Conservation (phyloP, 2,113 vertebrate species). For the Philantomba maxwellii region DNA sequence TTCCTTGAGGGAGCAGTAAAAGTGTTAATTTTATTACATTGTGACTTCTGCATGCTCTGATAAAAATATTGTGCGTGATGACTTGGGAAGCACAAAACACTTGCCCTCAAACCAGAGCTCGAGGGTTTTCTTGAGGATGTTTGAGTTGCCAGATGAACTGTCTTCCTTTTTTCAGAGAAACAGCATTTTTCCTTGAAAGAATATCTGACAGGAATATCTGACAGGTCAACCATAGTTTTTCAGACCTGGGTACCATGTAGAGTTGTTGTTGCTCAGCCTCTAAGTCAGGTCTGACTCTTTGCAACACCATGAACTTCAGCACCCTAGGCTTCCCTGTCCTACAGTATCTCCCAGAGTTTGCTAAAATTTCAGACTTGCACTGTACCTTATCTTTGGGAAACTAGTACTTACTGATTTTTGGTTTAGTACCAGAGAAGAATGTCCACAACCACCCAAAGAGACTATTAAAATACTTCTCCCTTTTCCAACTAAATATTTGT, state of each 20-base stretch:
- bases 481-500: background rate
- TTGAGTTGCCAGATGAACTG: background rate
- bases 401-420: fast-evolving
- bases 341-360: background rate
- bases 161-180: background rate
- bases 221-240: background rate
- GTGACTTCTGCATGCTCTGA: background rate
- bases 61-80: fast-evolving
- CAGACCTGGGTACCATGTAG: background rate
- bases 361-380: background rate
- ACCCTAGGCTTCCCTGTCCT: background rate
- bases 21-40: fast-evolving
- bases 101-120: fast-evolving
- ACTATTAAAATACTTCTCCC: background rate
- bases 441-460: background rate
- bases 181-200: background rate
- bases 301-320: background rate
- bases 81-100: fast-evolving
- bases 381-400: background rate
- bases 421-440: background rate
- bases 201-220: too few species aligned
- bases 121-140: fast-evolving
- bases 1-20: background rate
- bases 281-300: background rate
- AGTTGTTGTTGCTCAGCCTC: background rate